Percentiles rank a stretch among this genome's conserved stretches.
Conservation (phyloP, 2,113 vertebrate species). For the Bos indicus region DNA sequence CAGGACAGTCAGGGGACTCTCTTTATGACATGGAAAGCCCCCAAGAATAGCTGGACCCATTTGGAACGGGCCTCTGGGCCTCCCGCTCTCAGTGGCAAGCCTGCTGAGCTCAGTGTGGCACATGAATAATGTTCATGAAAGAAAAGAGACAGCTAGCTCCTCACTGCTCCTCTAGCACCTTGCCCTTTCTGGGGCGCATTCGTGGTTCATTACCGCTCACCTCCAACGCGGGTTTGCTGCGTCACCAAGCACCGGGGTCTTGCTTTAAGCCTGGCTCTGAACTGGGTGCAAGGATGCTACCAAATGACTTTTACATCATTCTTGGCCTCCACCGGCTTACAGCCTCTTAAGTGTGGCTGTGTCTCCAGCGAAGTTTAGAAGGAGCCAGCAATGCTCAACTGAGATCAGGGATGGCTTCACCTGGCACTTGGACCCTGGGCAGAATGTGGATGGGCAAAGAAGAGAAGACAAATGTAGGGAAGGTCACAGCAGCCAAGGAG, state of each 20-base stretch:
- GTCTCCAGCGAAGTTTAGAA: neutral
- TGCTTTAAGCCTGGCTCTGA: neutral
- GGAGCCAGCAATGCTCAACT: neutral
- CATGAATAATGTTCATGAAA: neutral
- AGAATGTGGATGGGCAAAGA: neutral
- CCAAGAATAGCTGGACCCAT: conserved; percentile 3
- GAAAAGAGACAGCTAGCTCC: neutral
- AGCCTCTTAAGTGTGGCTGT: accelerated
- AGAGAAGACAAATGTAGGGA: neutral
- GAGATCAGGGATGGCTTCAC: neutral
- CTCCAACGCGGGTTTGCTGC: neutral
- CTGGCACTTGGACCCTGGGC: neutral
- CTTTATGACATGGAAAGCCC: conserved; percentile 9
- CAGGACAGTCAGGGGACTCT: neutral
- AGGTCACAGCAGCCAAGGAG: neutral
- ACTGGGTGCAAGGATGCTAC: neutral
- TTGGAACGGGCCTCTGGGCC: neutral
- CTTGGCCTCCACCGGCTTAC: neutral
- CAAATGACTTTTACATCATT: neutral
- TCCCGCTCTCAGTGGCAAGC: neutral
- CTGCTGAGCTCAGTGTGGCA: conserved; percentile 7
- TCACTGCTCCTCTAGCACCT: neutral
- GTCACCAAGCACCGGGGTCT: neutral
- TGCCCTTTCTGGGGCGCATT: accelerated
- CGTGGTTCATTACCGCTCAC: neutral